phyloP scores from a whole-genome alignment of 2,797 vertebrate species.

The Tragopan temminckii region DNA sequence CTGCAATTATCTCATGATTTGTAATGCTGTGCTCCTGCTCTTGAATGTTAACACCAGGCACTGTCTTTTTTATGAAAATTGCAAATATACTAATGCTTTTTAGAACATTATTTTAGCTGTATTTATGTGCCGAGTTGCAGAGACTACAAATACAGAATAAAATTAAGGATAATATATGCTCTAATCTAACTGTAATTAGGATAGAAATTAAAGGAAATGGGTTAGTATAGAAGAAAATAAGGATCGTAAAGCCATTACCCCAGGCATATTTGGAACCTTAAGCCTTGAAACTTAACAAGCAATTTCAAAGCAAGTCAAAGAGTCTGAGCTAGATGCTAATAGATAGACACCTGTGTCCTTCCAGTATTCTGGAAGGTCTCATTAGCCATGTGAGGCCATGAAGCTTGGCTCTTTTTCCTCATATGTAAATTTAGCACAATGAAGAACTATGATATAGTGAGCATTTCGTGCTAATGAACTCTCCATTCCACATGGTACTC shows the following conservation, averaged over 20 bases:
- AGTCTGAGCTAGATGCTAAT: conserved; percentile 6
- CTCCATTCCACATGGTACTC: not conserved
- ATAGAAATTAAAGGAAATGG: conserved; percentile 37
- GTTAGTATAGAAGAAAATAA: not conserved
- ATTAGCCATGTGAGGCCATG: conserved; percentile 46
- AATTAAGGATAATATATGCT: conserved; percentile 16
- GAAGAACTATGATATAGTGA: not conserved
- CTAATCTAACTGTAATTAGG: conserved; percentile 37
- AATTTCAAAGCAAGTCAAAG: conserved; percentile 26
- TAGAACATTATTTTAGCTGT: conserved; percentile 14
- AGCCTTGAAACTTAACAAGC: not conserved
- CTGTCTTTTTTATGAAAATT: not conserved
- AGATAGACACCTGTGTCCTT: conserved; percentile 34
- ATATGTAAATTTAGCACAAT: conserved; percentile 54
- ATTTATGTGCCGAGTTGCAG: not conserved
- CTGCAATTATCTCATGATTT: conserved; percentile 52
- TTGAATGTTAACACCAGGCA: conserved; percentile 4
- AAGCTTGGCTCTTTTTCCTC: conserved; percentile 41
- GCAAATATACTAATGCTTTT: conserved; percentile 26
- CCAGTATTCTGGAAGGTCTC: conserved; percentile 35
- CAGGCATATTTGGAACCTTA: not conserved
- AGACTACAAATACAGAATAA: conserved; percentile 14
- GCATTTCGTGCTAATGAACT: conserved; percentile 60
- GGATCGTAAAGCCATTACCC: not conserved
- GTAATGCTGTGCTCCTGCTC: conserved; percentile 26